Base-by-base conservation (phyloP, 2,888 invertebrate genomes). In the Eupithecia vulgata region DNA sequence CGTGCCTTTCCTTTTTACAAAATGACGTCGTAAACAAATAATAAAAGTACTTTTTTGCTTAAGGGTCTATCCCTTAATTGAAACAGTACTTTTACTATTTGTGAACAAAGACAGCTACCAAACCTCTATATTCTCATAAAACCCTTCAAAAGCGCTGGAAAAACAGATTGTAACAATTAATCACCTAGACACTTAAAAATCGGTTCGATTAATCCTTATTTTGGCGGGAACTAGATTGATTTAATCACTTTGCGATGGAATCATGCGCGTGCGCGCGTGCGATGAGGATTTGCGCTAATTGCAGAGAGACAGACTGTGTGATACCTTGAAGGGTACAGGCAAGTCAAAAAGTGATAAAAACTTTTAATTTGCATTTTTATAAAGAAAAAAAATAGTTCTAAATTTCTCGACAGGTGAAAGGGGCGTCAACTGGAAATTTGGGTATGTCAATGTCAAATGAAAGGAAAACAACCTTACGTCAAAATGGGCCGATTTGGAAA, bases 231-330 rank as follows among this genome's bases (percentile, higher is more conserved):
- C 70, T 71, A 74, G 78, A 80, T 78, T 76, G 77, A 78, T 80
- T 70, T 61, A 73, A 75, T 77, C 77, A 77, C 74, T 79, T 75
- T 71, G 52, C 67, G 72, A 73, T 75, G 66, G 69, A 73, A 66
- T 74, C 74, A 74, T 76, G 75, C 76, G 68, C 72, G 62, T 76
- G 79, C 77, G 80, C 73, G 57, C 73, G 59, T 73, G 72, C 74
- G 37, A 66, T 75, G 74, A 76, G 75, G 72, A 74, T 74, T 66
- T 62, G 70, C 75, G 76, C 73, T 81, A 81, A 81, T 81, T 81
- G 81, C 74, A 64, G 30, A 61, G 30, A 52, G 67, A 67, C 77
- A 64, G 40, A 73, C 72, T 48, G 62, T 52, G 34, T 67, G 69
- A 67, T 61, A 57, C 62, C 30, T 68, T 70, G 25, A 30, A 52